Evolutionary conservation across 2,888 invertebrate species (phyloP).

Genomic region (Xestia ashworthii): DNA sequence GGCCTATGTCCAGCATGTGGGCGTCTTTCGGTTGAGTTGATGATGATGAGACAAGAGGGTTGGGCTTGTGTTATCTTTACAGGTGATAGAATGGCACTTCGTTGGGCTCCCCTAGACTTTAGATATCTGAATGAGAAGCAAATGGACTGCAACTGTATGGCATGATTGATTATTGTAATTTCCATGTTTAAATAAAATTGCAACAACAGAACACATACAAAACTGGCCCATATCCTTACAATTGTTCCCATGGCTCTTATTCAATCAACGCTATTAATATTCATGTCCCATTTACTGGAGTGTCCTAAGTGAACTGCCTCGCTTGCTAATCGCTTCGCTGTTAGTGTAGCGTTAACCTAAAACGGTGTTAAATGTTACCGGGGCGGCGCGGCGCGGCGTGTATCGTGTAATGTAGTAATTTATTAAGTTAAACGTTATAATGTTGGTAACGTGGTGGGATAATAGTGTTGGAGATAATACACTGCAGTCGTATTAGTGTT

Average conservation of each 20-base stretch:
- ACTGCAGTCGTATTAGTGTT: slow-evolving; percentile 33
- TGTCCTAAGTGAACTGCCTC: not conserved
- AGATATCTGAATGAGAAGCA: not conserved
- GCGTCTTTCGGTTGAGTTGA: too few species aligned
- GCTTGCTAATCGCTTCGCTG: slow-evolving; percentile 28
- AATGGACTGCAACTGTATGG: not conserved
- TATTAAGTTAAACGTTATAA: slow-evolving; percentile 47
- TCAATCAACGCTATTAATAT: too few species aligned
- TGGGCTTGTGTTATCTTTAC: too few species aligned
- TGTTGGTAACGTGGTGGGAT: slow-evolving; percentile 1
- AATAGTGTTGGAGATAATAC: slow-evolving; percentile 8
- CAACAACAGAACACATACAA: too few species aligned
- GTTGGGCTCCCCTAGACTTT: not conserved
- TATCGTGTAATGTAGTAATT: slow-evolving; percentile 50
- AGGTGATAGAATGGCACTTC: not conserved
- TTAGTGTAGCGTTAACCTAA: not conserved
- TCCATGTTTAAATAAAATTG: too few species aligned
- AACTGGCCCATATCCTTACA: too few species aligned
- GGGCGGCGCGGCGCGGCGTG: slow-evolving; percentile 10
- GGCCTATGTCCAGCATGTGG: too few species aligned
- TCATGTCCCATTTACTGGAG: not conserved
- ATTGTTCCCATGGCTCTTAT: too few species aligned
- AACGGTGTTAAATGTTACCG: slow-evolving; percentile 48
- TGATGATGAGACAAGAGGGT: too few species aligned
- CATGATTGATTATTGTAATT: too few species aligned